Evolutionary conservation across 1,140 invertebrate genomes (phyloP), one percentile per base, ranked within the genome.

Genomic region (Uloborus diversus): DNA sequence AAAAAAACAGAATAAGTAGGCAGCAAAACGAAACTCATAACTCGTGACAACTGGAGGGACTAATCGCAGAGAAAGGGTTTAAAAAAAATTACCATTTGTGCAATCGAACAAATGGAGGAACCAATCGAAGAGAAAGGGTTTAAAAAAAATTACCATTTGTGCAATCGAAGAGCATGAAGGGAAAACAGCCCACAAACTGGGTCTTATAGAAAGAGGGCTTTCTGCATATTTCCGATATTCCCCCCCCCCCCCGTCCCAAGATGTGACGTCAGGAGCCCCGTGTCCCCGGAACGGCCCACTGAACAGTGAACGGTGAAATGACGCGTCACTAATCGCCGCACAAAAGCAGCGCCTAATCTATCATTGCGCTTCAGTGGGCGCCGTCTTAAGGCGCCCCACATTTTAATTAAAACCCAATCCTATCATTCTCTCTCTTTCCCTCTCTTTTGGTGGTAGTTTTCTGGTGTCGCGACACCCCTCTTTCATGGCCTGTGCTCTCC

Each of bases 201-300:
- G n/a, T n/a, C n/a, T n/a, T n/a, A n/a, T n/a, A n/a, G n/a, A 78
- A 78, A 78, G 51, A 65, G 61, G 61, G 47, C 61, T 42, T 57
- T 78, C 73, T 78, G 73, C 73, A 78, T 78, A 78, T 78, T 78
- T 78, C 73, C 73, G 73, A 78, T 78, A 78, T 78, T 62, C 61
- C 65, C 73, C 20, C 3, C 28, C 57, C 57, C 28, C 59, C 71
- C 57, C 49, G 23, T 9, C 25, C 57, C 64, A 42, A 75, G 57
- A 59, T 75, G 57, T 64, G 27, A 51, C 37, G 53, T 7, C 27
- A 49, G 27, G 53, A 14, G 53, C 42, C 57, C 59, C 57, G 14
- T 57, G n/a, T n/a, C n/a, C 49, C 70, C 56, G 47, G 51, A 56
- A 78, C 73, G 73, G 62, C 47, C 73, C 73, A 78, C 61, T 66